Conservation (phyloP, 2,888 invertebrate genomes). For the Anorthoa munda region DNA sequence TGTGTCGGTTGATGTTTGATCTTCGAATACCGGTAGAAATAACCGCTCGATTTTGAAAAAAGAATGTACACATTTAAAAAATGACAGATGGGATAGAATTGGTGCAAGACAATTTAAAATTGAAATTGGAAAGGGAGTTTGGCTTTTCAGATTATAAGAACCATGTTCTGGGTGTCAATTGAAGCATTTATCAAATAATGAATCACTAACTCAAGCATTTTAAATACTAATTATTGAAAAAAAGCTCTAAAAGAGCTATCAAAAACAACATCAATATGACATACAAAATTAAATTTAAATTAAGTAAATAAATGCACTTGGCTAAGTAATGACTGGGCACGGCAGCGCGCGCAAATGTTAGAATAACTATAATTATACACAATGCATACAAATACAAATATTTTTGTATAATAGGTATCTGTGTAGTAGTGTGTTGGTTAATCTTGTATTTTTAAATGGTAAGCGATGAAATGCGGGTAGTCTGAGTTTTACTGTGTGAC, state of each 20-base stretch:
- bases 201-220: conserved; percentile 4
- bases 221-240: neutral
- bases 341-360: conserved; percentile 86
- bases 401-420: conserved; percentile 90
- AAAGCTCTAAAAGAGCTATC: conserved; percentile 41
- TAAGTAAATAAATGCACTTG: conserved; percentile 57
- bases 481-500: conserved; percentile 22
- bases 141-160: conserved; percentile 2
- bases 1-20: conserved; percentile 55
- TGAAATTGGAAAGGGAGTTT: neutral
- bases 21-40: neutral
- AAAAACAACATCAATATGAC: conserved; percentile 46
- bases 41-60: conserved; percentile 4
- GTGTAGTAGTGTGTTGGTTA: conserved; percentile 89
- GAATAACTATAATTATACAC: conserved; percentile 85
- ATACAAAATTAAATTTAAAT: conserved; percentile 43
- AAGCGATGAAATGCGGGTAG: conserved; percentile 49
- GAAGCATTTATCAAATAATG: neutral
- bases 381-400: conserved; percentile 88
- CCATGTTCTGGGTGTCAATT: conserved; percentile 1
- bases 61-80: neutral
- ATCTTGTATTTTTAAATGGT: conserved; percentile 82
- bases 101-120: conserved; percentile 8
- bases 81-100: conserved; percentile 6
- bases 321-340: conserved; percentile 70